phyloP scores from a whole-genome alignment of 2,797 vertebrate genomes.

The Danio tinwini region DNA sequence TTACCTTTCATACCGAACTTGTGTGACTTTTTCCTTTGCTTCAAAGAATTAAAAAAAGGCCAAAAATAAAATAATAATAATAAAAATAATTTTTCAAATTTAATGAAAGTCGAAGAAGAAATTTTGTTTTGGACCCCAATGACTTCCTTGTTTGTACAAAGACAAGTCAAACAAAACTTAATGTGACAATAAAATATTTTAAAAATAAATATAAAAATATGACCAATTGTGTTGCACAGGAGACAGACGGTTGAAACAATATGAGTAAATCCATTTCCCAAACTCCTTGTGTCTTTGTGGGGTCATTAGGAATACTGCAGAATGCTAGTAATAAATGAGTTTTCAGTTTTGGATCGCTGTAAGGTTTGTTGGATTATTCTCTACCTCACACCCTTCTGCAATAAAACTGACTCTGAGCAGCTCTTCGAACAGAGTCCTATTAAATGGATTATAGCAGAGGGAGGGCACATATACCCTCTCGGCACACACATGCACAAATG shows the following conservation, averaged over 20 bases:
- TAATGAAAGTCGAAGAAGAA: not conserved
- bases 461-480: conserved; percentile 64
- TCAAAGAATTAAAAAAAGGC: not conserved
- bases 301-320: no score
- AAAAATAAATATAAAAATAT: no score
- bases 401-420: conserved; percentile 13
- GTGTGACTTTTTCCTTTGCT: not conserved
- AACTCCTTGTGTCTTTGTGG: not conserved
- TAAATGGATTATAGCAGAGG: conserved; percentile 75
- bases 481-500: conserved; percentile 70
- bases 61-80: no score
- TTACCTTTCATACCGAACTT: not conserved
- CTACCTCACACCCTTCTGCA: not conserved
- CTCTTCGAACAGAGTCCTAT: conserved; percentile 65
- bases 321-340: not conserved
- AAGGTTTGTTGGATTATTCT: conserved; percentile 1
- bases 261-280: not conserved
- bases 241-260: not conserved
- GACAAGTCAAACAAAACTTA: not conserved
- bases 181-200: no score
- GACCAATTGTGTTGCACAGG: not conserved
- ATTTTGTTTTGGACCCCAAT: not conserved
- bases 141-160: not conserved
- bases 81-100: not conserved
- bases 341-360: not conserved